phyloP scores from a whole-genome alignment of 2,797 vertebrate genomes.

The Enteromius viviparus region DNA sequence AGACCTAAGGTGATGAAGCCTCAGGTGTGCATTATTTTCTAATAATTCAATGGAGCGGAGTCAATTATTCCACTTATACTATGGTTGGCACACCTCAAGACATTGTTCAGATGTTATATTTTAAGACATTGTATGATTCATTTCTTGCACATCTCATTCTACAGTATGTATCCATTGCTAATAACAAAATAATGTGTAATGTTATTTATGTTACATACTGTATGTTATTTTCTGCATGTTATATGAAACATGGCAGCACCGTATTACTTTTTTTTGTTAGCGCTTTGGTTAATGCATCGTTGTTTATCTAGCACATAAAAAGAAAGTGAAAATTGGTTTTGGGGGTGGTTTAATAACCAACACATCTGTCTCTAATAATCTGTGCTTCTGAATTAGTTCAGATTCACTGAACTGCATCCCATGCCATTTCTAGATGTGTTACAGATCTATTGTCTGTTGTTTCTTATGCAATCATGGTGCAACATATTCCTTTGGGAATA shows the following conservation, averaged over 20 bases:
- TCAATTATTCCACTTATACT: background rate
- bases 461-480: constrained; percentile 74
- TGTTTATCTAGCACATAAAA: constrained; percentile 17
- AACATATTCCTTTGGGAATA: constrained; percentile 67
- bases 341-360: constrained; percentile 11
- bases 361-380: constrained; percentile 44
- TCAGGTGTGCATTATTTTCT: background rate
- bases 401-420: constrained; percentile 37
- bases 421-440: constrained; percentile 50
- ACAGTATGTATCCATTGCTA: background rate
- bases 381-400: constrained; percentile 29
- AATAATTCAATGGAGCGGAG: background rate
- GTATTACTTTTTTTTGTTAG: background rate
- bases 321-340: background rate
- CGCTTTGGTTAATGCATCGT: background rate
- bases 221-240: background rate
- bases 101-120: background rate
- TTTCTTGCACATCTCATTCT: background rate
- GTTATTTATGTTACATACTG: background rate
- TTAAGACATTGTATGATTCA: background rate
- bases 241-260: background rate
- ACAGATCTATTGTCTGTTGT: constrained; percentile 62
- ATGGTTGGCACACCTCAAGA: background rate
- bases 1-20: background rate
- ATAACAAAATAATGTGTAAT: background rate